Conservation (phyloP, 1,140 invertebrate species). For the Nephila pilipes region DNA sequence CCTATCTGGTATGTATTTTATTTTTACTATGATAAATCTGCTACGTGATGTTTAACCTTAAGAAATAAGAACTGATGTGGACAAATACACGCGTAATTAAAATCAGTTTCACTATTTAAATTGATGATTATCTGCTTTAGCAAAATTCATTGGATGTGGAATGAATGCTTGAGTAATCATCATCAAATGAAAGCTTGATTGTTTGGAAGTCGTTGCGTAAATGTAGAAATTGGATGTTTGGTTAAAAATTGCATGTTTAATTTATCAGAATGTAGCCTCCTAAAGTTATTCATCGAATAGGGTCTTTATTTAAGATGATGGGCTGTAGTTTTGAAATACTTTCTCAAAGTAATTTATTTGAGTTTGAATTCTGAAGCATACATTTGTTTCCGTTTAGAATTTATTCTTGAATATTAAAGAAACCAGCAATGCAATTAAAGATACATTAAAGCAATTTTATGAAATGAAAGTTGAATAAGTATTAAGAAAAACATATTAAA, state of each 20-base stretch:
- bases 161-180: not conserved
- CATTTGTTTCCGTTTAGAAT: no score
- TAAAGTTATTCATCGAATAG: not conserved
- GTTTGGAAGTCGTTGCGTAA: not conserved
- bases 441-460: no score
- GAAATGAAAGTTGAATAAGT: no score
- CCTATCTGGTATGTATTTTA: no score
- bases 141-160: not conserved
- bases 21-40: not conserved
- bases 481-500: no score
- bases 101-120: not conserved
- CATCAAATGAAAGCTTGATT: not conserved
- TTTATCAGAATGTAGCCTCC: not conserved
- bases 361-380: no score
- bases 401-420: no score
- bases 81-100: not conserved
- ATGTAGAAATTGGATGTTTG: not conserved
- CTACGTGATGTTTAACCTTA: not conserved
- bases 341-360: no score
- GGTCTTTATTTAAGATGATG: no score
- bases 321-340: no score
- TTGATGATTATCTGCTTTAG: not conserved
- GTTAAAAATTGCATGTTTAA: not conserved
- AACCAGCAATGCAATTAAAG: no score
- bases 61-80: not conserved